A percentile compares a stretch with the other conserved stretches of the same genome.
Evolutionary conservation across 1,140 invertebrate species (phyloP).

Genomic region (Platyscapa corneri): DNA sequence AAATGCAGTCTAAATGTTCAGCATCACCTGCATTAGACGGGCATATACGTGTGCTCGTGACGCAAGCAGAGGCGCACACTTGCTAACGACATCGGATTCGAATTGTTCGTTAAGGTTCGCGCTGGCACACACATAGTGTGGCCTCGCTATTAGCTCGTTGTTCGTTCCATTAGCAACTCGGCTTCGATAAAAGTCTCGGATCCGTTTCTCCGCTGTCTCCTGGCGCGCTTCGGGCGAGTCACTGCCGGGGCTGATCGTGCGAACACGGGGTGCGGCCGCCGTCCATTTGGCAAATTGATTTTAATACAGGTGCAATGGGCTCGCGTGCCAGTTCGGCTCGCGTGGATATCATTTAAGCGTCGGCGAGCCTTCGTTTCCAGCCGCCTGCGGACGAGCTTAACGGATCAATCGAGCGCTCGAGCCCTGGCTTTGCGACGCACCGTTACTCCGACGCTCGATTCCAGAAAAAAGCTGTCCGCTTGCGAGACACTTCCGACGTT

Average conservation of each 20-base stretch:
- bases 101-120: not conserved
- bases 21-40: too few relatives aligned
- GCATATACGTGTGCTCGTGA: too few relatives aligned
- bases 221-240: slow-evolving; percentile 36
- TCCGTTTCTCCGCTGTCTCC: not conserved
- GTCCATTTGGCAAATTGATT: slow-evolving; percentile 65
- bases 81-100: not conserved
- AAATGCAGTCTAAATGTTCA: too few relatives aligned
- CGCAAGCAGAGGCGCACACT: not conserved
- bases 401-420: not conserved
- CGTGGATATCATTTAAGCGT: slow-evolving; percentile 21
- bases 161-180: too few relatives aligned
- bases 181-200: not conserved
- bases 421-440: not conserved
- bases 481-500: not conserved
- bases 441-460: not conserved
- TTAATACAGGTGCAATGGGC: slow-evolving; percentile 49
- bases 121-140: not conserved
- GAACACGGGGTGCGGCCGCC: slow-evolving; percentile 55
- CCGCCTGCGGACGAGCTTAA: not conserved
- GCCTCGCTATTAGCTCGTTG: slow-evolving; percentile 49
- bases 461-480: not conserved
- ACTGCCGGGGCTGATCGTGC: not conserved
- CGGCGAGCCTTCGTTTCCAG: not conserved
- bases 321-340: slow-evolving; percentile 8